Evolutionary conservation across 2,113 vertebrate species (phyloP).

Genomic region (Anseranas semipalmata): DNA sequence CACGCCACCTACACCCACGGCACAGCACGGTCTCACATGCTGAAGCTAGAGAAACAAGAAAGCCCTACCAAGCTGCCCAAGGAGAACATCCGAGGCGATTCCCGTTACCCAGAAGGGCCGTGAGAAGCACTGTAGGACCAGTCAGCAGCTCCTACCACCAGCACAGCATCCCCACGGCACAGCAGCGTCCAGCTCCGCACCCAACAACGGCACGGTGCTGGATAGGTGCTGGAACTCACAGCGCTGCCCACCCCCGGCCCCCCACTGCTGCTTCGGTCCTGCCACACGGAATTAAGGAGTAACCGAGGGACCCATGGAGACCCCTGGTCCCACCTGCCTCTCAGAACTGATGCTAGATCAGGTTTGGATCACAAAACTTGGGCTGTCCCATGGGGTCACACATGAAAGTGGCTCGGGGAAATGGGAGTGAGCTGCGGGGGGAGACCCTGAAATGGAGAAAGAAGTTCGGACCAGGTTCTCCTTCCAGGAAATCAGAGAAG

Average conservation of each 20-base stretch:
- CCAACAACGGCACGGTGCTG: background rate
- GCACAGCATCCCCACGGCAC: background rate
- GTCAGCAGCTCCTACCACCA: background rate
- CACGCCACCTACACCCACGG: fast-evolving
- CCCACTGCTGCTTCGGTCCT: background rate
- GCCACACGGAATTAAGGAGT: background rate
- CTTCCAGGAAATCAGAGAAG: background rate
- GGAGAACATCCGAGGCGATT: background rate
- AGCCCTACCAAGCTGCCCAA: background rate
- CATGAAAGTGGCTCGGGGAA: background rate
- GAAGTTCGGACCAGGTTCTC: background rate
- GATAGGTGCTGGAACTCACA: background rate
- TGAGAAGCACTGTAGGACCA: background rate
- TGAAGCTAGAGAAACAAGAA: background rate
- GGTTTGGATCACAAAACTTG: background rate
- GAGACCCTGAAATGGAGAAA: background rate
- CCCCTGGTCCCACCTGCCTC: background rate
- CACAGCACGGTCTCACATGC: background rate
- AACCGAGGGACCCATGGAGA: fast-evolving
- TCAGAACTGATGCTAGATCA: background rate
- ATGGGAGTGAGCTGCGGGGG: background rate
- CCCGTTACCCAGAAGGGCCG: background rate
- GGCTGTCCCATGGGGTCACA: background rate
- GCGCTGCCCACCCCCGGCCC: background rate
- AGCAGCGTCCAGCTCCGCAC: fast-evolving